Base-by-base conservation (phyloP, 53 echinoderm and acorn worm species). In the Echinometra lucunter region DNA sequence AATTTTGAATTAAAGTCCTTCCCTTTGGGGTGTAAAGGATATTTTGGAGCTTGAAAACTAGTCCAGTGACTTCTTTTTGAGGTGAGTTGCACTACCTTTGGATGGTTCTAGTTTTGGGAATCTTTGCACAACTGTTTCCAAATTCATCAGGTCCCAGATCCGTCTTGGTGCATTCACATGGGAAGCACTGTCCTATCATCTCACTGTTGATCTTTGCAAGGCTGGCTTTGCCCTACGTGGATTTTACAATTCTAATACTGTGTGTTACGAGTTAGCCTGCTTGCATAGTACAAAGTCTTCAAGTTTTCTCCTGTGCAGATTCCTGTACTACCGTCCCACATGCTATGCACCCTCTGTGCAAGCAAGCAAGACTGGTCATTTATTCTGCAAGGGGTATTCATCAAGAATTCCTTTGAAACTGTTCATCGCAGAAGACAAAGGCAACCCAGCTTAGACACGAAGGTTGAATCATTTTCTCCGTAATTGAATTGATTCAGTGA, bases 361-460 rank as follows among this genome's bases (percentile, higher is more conserved):
- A n/a, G n/a, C n/a, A n/a, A n/a, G n/a, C n/a, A 38, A 78, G 38
- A 42, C 78, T 42, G 78, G 19, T 42, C 78, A 42, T 6, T 38
- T 78, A 38, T 40, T 78, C 7, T 38, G 5, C 1, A 78, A 78
- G 42, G 78, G 78, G 35, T 78, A 78, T 78, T 42, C 38, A 78
- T 78, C 78, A 78, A 42, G 78, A 28, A 42, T 17, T 78, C 42
- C 35, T 42, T 78, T 78, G 37, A 78, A 78, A 40, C 78, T 78
- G 37, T 78, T 42, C 78, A 42, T 12, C 42, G 18, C 42, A 21
- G 78, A 1, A 78, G 42, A 78, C 78, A 78, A 78, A 42, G 49
- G 49, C 1, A 15, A 28, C n/a, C 13, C 30, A 6, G n/a, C 17
- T 27, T 13, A 45, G 85, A 85, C 85, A 49, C 30, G 85, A 49